A percentile compares a stretch with the other conserved stretches of the same genome.
Conservation (phyloP, 2,113 vertebrate genomes). For the Rana temporaria region DNA sequence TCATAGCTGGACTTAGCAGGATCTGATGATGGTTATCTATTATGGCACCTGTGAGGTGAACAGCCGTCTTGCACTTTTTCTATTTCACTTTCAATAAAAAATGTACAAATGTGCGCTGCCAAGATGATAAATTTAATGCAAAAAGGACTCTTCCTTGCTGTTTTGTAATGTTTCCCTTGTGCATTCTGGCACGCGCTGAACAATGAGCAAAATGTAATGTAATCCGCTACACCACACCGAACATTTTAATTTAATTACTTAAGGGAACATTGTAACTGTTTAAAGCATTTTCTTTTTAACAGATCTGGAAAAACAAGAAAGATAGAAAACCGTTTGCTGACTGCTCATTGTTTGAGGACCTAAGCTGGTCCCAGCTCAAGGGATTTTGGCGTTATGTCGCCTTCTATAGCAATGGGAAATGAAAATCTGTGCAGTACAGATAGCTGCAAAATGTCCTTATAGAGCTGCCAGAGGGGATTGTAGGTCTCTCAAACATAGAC, state of each 20-base stretch:
- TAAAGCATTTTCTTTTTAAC: background rate
- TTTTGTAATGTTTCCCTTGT: slow-evolving; percentile 1
- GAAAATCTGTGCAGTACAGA: background rate
- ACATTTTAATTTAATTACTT: slow-evolving; percentile 40
- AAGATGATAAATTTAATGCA: slow-evolving; percentile 19
- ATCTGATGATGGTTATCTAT: no score
- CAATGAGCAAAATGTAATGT: slow-evolving; percentile 6
- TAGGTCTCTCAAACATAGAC: background rate
- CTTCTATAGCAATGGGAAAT: background rate
- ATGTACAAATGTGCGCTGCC: background rate
- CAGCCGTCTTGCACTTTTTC: background rate
- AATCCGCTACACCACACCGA: background rate
- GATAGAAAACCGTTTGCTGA: slow-evolving; percentile 8
- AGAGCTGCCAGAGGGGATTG: background rate
- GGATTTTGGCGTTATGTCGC: background rate
- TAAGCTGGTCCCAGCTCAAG: background rate
- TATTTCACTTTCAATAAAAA: background rate
- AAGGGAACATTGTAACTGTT: slow-evolving; percentile 9
- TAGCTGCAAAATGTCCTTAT: background rate
- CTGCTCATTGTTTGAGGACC: slow-evolving; percentile 5
- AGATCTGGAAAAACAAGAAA: slow-evolving; percentile 5
- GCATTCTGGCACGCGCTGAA: background rate
- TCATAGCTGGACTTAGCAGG: background rate
- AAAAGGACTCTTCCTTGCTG: background rate
- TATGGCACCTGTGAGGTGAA: no score